Evolutionary conservation across 2,888 invertebrate genomes (phyloP).

Genomic region (Polylopha cassiicola): DNA sequence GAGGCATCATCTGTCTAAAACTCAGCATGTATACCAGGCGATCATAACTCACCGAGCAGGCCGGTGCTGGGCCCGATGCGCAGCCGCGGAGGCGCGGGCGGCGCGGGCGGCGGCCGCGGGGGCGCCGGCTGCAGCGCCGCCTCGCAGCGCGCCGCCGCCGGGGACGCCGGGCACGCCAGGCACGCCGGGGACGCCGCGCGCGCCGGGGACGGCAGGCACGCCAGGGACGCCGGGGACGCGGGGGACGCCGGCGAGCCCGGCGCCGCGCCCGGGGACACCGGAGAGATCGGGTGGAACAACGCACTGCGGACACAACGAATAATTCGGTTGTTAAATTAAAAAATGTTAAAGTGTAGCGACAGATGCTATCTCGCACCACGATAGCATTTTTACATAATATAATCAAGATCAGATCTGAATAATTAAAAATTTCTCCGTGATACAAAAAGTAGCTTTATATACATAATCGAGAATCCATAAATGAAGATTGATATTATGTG

Average conservation of each 20-base stretch:
- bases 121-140: conserved; percentile 23
- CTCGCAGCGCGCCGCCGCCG: conserved; percentile 14
- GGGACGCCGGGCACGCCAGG: conserved; percentile 21
- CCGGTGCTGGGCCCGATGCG: conserved; percentile 70
- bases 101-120: conserved; percentile 21
- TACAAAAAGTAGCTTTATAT: too few species aligned
- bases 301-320: conserved; percentile 71
- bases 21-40: too few species aligned
- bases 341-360: too few species aligned
- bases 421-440: too few species aligned
- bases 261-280: conserved; percentile 33
- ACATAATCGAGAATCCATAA: too few species aligned
- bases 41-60: conserved; percentile 61
- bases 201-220: conserved; percentile 25
- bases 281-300: conserved; percentile 76
- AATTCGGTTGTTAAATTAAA: conserved; percentile 1
- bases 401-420: too few species aligned
- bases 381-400: too few species aligned
- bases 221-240: conserved; percentile 26
- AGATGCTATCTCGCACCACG: too few species aligned
- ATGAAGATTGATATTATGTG: too few species aligned
- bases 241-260: conserved; percentile 34
- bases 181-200: conserved; percentile 75
- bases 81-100: conserved; percentile 30
- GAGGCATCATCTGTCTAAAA: too few species aligned